Base-by-base conservation (phyloP, 2,797 vertebrate genomes). In the Bovichtus diacanthus region DNA sequence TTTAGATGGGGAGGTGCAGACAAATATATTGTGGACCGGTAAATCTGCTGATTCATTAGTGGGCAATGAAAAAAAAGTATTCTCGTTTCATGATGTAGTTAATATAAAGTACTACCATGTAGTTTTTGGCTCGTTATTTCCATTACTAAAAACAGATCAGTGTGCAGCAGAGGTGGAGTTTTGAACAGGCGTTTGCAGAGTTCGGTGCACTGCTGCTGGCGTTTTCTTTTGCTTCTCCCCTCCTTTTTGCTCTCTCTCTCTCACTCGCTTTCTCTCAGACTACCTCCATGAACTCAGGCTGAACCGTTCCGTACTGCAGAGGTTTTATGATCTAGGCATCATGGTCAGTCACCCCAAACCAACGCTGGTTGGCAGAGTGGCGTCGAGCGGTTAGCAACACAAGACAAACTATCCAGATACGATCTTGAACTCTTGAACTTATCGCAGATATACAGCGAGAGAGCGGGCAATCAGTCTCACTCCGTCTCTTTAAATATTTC, bases 271-370 rank as follows among this genome's bases (percentile, higher is more conserved):
- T 79, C 78, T 72, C 80, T 83, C 68, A 67, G 53, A 59, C 73
- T 87, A 88, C 84, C 74, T 85, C 76, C 44, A 70, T 93, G 93
- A 94, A 94, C 92, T 94, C 91, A 36, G 72, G 63, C 86, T 93
- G 92, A 94, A 94, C 93, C 68, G 49, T 56, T 54, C 49, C 46
- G 9, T 75, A 58, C 85, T 78, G 84, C 80, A 1, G 85, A 86
- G 86, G 78, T 93, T 94, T 94, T 93, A 94, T 78, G 91, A 88
- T 85, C 79, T 86, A 88, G 82, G 77, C 77, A 87, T 93, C 87
- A 91, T 81, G 85, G 92, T 93, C 88, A 86, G 87, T 93, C 90
- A 90, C 85, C 92, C 90, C 89, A 94, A 94, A 93, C 93, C 91
- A 92, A 88, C 23, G 2, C 80, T 84, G 83, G 92, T 91, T 93